Evolutionary conservation across 2,797 vertebrate species (phyloP).

Genomic region (Anguilla marmorata): DNA sequence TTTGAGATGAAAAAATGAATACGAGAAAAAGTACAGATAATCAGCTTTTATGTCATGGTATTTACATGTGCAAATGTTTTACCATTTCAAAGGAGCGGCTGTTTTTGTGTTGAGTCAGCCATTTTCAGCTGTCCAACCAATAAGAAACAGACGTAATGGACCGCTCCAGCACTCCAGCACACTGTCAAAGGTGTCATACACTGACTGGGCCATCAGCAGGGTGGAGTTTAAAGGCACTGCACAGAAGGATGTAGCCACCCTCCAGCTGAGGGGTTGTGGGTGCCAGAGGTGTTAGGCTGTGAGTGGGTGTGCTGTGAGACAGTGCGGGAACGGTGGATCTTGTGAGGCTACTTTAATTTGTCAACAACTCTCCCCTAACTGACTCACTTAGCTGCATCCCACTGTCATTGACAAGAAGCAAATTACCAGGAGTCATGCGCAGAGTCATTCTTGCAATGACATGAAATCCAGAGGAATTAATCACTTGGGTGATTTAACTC

Average conservation of each 20-base stretch:
- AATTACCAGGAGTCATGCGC: background rate
- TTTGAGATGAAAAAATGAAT: too few relatives aligned
- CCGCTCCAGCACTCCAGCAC: background rate
- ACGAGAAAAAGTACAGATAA: too few relatives aligned
- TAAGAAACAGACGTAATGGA: background rate
- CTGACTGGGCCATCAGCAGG: background rate
- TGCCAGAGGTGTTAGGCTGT: background rate
- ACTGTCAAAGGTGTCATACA: background rate
- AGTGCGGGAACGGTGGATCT: background rate
- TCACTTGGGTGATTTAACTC: background rate
- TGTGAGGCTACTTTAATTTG: conserved; percentile 2
- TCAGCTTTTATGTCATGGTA: too few relatives aligned
- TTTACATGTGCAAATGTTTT: too few relatives aligned
- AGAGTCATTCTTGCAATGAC: background rate
- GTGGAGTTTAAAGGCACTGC: background rate
- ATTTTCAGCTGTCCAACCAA: too few relatives aligned
- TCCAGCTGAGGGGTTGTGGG: background rate
- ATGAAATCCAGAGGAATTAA: background rate
- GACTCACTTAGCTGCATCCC: background rate
- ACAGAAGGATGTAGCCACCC: background rate
- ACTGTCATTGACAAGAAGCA: background rate
- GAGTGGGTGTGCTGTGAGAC: background rate
- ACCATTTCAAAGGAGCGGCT: too few relatives aligned
- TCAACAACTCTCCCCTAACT: background rate
- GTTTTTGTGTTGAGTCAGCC: too few relatives aligned